Evolutionary conservation across 2,888 invertebrate species (phyloP).

Genomic region (Tenthredo distinguenda): DNA sequence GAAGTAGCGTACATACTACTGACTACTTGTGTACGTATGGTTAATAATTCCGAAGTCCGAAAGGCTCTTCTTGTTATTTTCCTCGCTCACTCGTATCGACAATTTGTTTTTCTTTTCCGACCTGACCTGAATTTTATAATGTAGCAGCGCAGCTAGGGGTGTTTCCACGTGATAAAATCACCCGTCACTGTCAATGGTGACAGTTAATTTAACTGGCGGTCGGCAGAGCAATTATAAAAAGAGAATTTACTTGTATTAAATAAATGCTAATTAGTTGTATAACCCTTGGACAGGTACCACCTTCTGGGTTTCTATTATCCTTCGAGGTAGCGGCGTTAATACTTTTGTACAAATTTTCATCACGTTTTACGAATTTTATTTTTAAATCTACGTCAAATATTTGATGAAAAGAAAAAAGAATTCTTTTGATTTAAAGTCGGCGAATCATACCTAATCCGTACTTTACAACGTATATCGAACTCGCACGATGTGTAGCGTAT

Average conservation of each 20-base stretch:
- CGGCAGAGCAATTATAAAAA: conserved; percentile 43
- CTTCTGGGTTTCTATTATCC: background rate
- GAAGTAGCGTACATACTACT: background rate
- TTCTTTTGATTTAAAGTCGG: background rate
- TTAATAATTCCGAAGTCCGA: background rate
- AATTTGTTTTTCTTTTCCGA: conserved; percentile 45
- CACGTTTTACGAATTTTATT: background rate
- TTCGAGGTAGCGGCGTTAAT: background rate
- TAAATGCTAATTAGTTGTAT: conserved; percentile 39
- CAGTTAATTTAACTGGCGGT: conserved; percentile 46
- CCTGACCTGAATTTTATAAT: conserved; percentile 50
- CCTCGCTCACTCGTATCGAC: conserved; percentile 24
- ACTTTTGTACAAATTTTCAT: background rate
- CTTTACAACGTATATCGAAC: background rate
- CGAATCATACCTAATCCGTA: background rate
- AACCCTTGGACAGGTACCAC: background rate
- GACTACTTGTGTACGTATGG: background rate
- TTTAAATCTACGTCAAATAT: background rate
- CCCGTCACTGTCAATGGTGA: conserved; percentile 47
- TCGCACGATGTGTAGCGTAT: background rate
- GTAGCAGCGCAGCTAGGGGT: background rate
- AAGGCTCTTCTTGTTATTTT: conserved; percentile 19
- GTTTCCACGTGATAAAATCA: conserved; percentile 51
- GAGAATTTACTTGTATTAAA: conserved; percentile 29
- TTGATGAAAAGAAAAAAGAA: background rate